phyloP scores from a whole-genome alignment of 2,888 invertebrate species.

The Trichogramma dendrolimi region DNA sequence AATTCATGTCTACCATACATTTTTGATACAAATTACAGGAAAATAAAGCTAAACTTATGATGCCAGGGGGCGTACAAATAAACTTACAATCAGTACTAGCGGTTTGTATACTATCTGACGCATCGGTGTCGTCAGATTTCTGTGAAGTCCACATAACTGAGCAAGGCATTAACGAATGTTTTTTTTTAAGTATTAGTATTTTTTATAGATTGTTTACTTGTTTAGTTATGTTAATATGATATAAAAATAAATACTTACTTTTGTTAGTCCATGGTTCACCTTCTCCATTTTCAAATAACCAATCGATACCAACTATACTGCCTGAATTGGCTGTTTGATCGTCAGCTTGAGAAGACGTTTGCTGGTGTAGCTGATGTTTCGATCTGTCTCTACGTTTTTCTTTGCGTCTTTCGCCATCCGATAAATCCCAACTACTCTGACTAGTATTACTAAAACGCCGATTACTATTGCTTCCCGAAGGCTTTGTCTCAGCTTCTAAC shows the following conservation, averaged over 20 bases:
- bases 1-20: too few species aligned
- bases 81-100: slow-evolving; percentile 50
- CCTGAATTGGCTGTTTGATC: slow-evolving; percentile 46
- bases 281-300: slow-evolving; percentile 58
- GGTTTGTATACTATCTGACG: slow-evolving; percentile 50
- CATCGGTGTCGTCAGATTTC: slow-evolving; percentile 51
- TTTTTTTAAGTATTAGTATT: too few species aligned
- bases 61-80: background rate
- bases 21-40: too few species aligned
- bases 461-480: slow-evolving; percentile 29
- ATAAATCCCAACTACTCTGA: slow-evolving; percentile 48
- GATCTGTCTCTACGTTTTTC: slow-evolving; percentile 35
- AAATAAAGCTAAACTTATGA: too few species aligned
- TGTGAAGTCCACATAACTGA: slow-evolving; percentile 51
- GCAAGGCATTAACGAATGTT: too few species aligned
- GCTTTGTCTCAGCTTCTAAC: slow-evolving; percentile 40
- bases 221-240: background rate
- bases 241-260: slow-evolving; percentile 36
- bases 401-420: slow-evolving; percentile 40
- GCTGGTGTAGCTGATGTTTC: slow-evolving; percentile 12
- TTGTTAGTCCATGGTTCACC: slow-evolving; percentile 46
- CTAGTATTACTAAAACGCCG: slow-evolving; percentile 48
- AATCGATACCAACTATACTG: slow-evolving; percentile 62
- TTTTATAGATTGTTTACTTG: too few species aligned
- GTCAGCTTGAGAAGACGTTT: slow-evolving; percentile 37